phyloP scores from a whole-genome alignment of 2,888 invertebrate species.

The Eristalinus sepulchralis region DNA sequence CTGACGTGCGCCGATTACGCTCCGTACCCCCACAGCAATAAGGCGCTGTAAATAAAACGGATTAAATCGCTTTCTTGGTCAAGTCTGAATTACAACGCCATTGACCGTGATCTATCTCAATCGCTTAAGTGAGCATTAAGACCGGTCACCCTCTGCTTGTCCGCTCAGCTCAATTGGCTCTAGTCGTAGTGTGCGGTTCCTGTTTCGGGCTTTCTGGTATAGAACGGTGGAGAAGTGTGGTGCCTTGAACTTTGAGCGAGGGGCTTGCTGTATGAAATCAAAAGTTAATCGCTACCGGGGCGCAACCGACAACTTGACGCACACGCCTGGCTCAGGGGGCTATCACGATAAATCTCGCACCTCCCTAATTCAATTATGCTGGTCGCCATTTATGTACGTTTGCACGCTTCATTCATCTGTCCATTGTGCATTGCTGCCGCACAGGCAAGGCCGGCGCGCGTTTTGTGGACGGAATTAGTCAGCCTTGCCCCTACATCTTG shows the following conservation, averaged over 20 bases:
- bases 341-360: constrained; percentile 14
- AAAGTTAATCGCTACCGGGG: constrained; percentile 13
- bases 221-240: background rate
- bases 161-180: constrained; percentile 38
- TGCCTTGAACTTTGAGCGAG: constrained; percentile 48
- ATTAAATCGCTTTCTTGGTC: constrained; percentile 67
- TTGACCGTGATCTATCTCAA: constrained; percentile 67
- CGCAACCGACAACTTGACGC: background rate
- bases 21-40: background rate
- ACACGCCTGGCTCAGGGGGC: background rate
- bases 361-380: constrained; percentile 47
- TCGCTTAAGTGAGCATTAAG: constrained; percentile 47
- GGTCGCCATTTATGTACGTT: background rate
- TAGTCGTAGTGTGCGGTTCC: constrained; percentile 39
- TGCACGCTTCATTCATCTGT: background rate
- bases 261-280: background rate
- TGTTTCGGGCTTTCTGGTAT: constrained; percentile 29
- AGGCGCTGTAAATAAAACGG: constrained; percentile 37
- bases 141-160: constrained; percentile 28
- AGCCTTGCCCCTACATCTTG: constrained; percentile 66
- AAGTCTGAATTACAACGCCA: constrained; percentile 59
- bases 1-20: background rate
- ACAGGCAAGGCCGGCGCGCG: constrained; percentile 5
- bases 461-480: background rate
- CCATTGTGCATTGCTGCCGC: background rate